Conservation (phyloP, 2,797 vertebrate genomes). For the Thaleichthys pacificus region DNA sequence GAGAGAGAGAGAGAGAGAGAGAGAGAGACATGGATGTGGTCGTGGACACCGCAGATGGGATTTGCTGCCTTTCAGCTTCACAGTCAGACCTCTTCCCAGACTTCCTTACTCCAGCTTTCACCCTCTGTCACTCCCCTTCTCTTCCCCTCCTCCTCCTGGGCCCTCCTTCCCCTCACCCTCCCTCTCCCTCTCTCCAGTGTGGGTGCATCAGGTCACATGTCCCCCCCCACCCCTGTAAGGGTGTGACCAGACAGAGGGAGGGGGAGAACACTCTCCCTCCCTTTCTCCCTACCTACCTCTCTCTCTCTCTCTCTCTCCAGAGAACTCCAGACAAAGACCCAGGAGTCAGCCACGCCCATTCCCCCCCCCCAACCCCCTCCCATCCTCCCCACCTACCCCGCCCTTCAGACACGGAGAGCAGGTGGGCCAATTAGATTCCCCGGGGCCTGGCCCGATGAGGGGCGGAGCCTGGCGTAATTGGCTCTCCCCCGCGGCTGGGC, state of each 20-base stretch:
- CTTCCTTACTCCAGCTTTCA: neutral
- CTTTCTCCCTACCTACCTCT: neutral
- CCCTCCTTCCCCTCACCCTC: neutral
- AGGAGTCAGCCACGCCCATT: slow-evolving; percentile 20
- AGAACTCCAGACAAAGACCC: slow-evolving; percentile 40
- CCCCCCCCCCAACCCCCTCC: slow-evolving; percentile 35
- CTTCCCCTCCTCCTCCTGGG: neutral
- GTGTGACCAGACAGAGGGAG: neutral
- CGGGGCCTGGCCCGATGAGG: slow-evolving; percentile 56
- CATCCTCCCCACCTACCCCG: neutral
- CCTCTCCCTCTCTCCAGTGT: neutral
- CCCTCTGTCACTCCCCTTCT: too few species aligned
- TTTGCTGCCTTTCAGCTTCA: neutral
- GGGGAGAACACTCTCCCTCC: neutral
- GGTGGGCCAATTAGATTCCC: slow-evolving; percentile 77
- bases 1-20: slow-evolving; percentile 39
- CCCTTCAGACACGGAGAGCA: slow-evolving; percentile 61
- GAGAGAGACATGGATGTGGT: neutral
- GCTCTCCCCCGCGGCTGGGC: slow-evolving; percentile 58
- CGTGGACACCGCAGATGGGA: neutral
- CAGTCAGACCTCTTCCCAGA: neutral
- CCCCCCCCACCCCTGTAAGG: neutral
- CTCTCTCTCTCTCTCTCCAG: neutral
- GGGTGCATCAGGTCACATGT: neutral
- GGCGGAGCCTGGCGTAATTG: slow-evolving; percentile 71